phyloP scores from a whole-genome alignment of 2,797 vertebrate genomes.

The Epinephelus coioides region DNA sequence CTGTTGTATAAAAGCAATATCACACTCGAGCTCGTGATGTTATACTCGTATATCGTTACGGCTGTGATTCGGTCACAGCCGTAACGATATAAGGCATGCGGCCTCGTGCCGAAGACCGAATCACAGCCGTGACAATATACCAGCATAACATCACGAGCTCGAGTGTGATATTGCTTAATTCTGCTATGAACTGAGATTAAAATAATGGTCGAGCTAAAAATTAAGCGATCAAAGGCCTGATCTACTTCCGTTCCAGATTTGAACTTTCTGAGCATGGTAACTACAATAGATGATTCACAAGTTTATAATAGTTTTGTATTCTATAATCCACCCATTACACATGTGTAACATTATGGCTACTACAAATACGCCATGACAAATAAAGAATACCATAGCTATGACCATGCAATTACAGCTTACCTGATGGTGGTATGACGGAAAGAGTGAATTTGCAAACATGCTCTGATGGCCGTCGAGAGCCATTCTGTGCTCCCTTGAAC shows the following conservation, averaged over 20 bases:
- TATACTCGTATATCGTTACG: too few species aligned
- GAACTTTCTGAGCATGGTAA: neutral
- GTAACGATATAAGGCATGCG: too few species aligned
- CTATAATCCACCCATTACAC: neutral
- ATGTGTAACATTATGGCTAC: neutral
- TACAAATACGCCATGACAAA: neutral
- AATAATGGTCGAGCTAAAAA: too few species aligned
- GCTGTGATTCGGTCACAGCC: too few species aligned
- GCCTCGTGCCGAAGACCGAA: too few species aligned
- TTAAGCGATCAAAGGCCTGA: neutral
- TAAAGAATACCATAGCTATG: neutral
- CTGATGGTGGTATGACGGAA: slow-evolving; percentile 61
- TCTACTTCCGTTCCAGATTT: neutral
- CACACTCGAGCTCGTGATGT: too few species aligned
- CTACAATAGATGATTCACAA: neutral
- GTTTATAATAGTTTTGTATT: neutral
- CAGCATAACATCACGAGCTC: too few species aligned
- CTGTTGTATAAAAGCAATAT: too few species aligned
- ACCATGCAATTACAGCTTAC: slow-evolving; percentile 38
- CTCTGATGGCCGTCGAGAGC: slow-evolving; percentile 70
- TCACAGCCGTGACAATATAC: too few species aligned
- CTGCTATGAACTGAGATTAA: neutral
- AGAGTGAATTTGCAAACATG: slow-evolving; percentile 62
- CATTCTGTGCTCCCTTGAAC: slow-evolving; percentile 65
- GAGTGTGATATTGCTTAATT: neutral